phyloP scores from a whole-genome alignment of 2,113 vertebrate species.

The Serinus canaria region DNA sequence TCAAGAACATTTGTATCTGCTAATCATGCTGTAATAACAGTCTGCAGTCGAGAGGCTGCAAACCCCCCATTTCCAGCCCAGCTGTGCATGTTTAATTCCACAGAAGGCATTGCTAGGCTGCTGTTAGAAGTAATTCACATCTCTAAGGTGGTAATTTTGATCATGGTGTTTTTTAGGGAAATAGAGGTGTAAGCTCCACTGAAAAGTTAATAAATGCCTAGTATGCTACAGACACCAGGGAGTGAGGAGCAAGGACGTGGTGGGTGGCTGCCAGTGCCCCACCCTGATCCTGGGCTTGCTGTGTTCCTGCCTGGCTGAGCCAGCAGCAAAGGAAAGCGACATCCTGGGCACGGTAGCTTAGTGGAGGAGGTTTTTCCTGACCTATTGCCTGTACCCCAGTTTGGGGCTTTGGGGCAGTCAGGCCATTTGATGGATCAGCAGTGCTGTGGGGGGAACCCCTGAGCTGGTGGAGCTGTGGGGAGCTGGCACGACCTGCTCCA shows the following conservation, averaged over 20 bases:
- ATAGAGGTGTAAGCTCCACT: background rate
- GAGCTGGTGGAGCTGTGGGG: background rate
- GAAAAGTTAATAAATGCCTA: background rate
- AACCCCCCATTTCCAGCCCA: conserved; percentile 35
- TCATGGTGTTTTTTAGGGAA: conserved; percentile 9
- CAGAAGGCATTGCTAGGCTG: conserved; percentile 3
- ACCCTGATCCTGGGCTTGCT: background rate
- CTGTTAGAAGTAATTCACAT: conserved; percentile 42
- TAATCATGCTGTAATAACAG: conserved; percentile 51
- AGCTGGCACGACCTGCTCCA: accelerated
- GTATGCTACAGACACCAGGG: background rate
- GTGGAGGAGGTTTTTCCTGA: background rate
- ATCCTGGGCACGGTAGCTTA: accelerated
- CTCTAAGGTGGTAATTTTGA: background rate
- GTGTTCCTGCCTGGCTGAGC: accelerated
- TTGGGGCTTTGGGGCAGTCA: background rate
- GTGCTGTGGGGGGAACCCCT: background rate
- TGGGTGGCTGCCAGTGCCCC: background rate
- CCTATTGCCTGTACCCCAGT: background rate
- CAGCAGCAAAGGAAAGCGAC: background rate
- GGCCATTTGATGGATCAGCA: background rate
- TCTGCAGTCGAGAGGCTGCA: conserved; percentile 5
- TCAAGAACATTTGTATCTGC: conserved; percentile 6
- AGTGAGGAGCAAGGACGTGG: background rate
- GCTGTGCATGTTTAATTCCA: conserved; percentile 32